Percentiles rank a stretch among this genome's conserved stretches.
Evolutionary conservation across 1,140 invertebrate genomes (phyloP).

Genomic region (Subanguina moxae): DNA sequence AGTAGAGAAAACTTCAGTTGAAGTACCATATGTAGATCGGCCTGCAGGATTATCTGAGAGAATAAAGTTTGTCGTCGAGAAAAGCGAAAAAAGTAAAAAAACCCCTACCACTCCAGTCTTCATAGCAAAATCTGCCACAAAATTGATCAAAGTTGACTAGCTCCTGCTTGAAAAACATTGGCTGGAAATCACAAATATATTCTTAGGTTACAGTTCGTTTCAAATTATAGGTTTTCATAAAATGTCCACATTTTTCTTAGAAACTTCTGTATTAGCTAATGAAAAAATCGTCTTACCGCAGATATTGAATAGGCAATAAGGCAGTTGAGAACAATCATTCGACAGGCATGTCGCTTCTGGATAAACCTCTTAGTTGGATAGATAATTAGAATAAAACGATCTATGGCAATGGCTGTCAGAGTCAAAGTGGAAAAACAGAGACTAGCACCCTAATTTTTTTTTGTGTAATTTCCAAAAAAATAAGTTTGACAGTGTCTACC

Average conservation of each 20-base stretch:
- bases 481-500: slow-evolving; percentile 18
- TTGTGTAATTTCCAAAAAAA: too few relatives aligned
- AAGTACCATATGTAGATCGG: slow-evolving; percentile 40
- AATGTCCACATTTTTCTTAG: too few relatives aligned
- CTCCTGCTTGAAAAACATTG: slow-evolving; percentile 43
- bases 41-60: not conserved
- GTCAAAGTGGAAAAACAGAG: slow-evolving; percentile 57
- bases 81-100: too few relatives aligned
- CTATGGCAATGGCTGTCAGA: slow-evolving; percentile 57
- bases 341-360: slow-evolving; percentile 48
- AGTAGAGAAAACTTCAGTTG: too few relatives aligned
- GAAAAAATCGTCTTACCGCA: not conserved
- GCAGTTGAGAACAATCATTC: slow-evolving; percentile 48
- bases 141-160: slow-evolving; percentile 34
- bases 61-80: too few relatives aligned
- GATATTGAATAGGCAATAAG: slow-evolving; percentile 35
- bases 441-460: slow-evolving; percentile 40
- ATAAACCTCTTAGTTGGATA: slow-evolving; percentile 56
- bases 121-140: slow-evolving; percentile 43
- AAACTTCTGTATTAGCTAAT: too few relatives aligned
- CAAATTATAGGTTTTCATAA: too few relatives aligned
- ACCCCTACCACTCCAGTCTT: slow-evolving; percentile 31
- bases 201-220: too few relatives aligned
- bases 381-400: slow-evolving; percentile 56
- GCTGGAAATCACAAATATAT: slow-evolving; percentile 8